phyloP scores from a whole-genome alignment of 2,888 invertebrate genomes.

The Macaria notata region DNA sequence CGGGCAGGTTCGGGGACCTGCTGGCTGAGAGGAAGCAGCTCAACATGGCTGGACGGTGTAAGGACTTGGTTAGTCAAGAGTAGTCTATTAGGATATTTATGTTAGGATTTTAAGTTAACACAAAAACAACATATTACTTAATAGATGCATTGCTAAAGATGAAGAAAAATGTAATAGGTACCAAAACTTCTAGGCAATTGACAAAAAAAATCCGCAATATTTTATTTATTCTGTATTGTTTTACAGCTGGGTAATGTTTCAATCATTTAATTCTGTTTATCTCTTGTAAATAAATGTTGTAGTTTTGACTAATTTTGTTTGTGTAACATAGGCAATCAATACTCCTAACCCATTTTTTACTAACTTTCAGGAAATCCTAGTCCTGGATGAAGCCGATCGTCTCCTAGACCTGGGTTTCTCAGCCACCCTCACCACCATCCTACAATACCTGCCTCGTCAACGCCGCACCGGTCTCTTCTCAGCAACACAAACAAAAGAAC shows the following conservation, averaged over 20 bases:
- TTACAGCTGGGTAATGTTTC: too few species aligned
- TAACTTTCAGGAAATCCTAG: constrained; percentile 88
- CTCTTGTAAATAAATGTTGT: not conserved
- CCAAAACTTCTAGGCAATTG: too few species aligned
- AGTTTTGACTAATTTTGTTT: too few species aligned
- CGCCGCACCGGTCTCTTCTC: constrained; percentile 98
- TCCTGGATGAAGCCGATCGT: constrained; percentile 98
- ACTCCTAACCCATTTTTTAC: too few species aligned
- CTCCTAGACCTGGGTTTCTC: constrained; percentile 96
- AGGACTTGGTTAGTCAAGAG: constrained; percentile 85
- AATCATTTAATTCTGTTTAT: constrained; percentile 16
- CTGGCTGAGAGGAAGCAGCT: constrained; percentile 86
- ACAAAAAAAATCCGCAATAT: too few species aligned
- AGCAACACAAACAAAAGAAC: constrained; percentile 98
- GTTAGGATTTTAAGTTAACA: too few species aligned
- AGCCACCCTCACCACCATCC: constrained; percentile 91
- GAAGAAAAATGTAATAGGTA: too few species aligned
- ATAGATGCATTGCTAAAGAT: too few species aligned
- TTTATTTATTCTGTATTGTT: too few species aligned
- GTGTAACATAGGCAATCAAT: too few species aligned
- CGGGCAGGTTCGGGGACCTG: constrained; percentile 95
- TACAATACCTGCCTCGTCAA: constrained; percentile 95
- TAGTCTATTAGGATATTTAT: too few species aligned
- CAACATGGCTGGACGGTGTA: constrained; percentile 87
- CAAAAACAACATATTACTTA: too few species aligned